Evolutionary conservation across 2,113 vertebrate genomes (phyloP).

Genomic region (Chaetodon auriga): DNA sequence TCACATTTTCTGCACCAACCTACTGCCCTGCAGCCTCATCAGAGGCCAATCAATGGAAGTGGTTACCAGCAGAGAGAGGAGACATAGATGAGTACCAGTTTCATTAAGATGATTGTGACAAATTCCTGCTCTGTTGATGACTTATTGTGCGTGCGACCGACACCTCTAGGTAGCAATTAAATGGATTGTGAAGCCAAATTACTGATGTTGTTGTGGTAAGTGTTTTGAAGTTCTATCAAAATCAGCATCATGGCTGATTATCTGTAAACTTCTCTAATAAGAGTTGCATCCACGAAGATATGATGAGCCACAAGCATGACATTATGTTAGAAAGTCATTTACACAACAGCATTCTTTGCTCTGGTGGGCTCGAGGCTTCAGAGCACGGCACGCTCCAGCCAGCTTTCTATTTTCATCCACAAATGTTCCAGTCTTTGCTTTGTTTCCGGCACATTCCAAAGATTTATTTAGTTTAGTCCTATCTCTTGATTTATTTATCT

Average conservation of each 20-base stretch:
- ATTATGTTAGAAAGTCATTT: slow-evolving; percentile 46
- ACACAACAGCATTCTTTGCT: slow-evolving; percentile 7
- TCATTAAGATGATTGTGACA: slow-evolving; percentile 70
- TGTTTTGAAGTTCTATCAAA: slow-evolving; percentile 51
- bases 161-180: slow-evolving; percentile 70
- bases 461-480: slow-evolving; percentile 69
- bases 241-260: slow-evolving; percentile 36
- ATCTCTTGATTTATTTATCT: slow-evolving; percentile 79
- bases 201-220: slow-evolving; percentile 43
- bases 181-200: slow-evolving; percentile 62
- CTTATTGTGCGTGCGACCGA: slow-evolving; percentile 58
- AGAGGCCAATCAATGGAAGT: slow-evolving; percentile 69
- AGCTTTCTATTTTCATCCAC: slow-evolving; percentile 48
- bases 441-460: slow-evolving; percentile 65
- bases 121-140: slow-evolving; percentile 64
- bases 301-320: slow-evolving; percentile 20
- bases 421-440: slow-evolving; percentile 43
- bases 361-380: slow-evolving; percentile 18
- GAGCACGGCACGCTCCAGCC: background rate
- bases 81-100: slow-evolving; percentile 62
- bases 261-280: slow-evolving; percentile 39
- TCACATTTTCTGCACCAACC: slow-evolving; percentile 63
- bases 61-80: slow-evolving; percentile 50
- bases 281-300: slow-evolving; percentile 15
- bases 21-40: slow-evolving; percentile 67